These are phyloP conservation scores for Pholis gunnellus DNA, from an alignment of 2,113 vertebrate genomes.

Conservation along the genomic window DNA sequence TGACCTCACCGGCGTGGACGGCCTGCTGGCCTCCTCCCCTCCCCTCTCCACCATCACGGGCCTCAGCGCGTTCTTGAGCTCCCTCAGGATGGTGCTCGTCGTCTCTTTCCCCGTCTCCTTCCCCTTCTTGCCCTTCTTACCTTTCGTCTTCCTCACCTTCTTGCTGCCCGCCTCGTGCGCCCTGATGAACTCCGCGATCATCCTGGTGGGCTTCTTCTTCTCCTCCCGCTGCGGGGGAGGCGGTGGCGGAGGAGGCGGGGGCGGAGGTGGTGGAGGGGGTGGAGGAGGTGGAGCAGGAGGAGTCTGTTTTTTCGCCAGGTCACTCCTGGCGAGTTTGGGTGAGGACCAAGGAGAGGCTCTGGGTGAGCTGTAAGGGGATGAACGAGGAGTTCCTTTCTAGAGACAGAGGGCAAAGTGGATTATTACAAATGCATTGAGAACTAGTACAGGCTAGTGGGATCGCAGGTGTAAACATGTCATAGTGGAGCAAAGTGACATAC, in stretches of 20 bases:
- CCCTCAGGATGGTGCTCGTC: slow-evolving; percentile 88
- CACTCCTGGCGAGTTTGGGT: slow-evolving; percentile 84
- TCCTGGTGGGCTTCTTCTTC: slow-evolving; percentile 89
- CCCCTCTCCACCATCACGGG: slow-evolving; percentile 88
- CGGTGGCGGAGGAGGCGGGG: slow-evolving; percentile 65
- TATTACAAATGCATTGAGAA: not conserved
- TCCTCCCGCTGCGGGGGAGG: slow-evolving; percentile 39
- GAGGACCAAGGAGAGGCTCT: slow-evolving; percentile 88
- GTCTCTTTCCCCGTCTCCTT: slow-evolving; percentile 73
- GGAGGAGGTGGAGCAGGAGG: slow-evolving; percentile 71
- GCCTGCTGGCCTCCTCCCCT: slow-evolving; percentile 89
- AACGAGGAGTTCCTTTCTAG: slow-evolving; percentile 85
- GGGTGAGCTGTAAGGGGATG: slow-evolving; percentile 90
- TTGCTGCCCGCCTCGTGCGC: slow-evolving; percentile 88
- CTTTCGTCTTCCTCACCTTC: slow-evolving; percentile 85
- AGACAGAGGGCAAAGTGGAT: not conserved
- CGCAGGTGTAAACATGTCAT: not conserved
- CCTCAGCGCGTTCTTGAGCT: slow-evolving; percentile 93
- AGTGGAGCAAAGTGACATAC: slow-evolving; percentile 35
- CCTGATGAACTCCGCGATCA: slow-evolving; percentile 95
- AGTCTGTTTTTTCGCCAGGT: slow-evolving; percentile 72
- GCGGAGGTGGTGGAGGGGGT: slow-evolving; percentile 70
- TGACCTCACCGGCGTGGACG: slow-evolving; percentile 92
- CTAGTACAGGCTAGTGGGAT: not conserved
- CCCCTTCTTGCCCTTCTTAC: slow-evolving; percentile 73